Evolutionary conservation across 2,797 vertebrate species (phyloP).

Genomic region (Pipistrellus nathusii): DNA sequence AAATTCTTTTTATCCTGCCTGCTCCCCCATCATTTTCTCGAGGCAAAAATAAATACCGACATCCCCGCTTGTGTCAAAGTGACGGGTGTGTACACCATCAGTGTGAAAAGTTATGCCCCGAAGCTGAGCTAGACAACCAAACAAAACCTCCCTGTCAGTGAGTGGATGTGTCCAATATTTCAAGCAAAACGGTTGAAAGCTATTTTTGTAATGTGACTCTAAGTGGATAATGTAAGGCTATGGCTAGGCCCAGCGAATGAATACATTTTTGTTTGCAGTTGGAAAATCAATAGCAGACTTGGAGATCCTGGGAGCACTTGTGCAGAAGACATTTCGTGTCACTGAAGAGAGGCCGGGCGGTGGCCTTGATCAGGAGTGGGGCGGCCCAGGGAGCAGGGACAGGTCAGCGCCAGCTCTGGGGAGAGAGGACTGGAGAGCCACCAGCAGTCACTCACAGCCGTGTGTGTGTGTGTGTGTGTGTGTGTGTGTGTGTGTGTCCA

Average conservation of each 20-base stretch:
- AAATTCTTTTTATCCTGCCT: conserved; percentile 74
- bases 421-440: background rate
- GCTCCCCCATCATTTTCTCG: conserved; percentile 51
- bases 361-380: conserved; percentile 47
- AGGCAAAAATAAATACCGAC: conserved; percentile 82
- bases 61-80: conserved; percentile 73
- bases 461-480: accelerated
- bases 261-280: conserved; percentile 79
- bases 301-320: conserved; percentile 78
- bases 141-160: conserved; percentile 80
- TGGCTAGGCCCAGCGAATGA: conserved; percentile 68
- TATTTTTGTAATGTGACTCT: conserved; percentile 85
- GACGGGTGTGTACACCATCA: conserved; percentile 77
- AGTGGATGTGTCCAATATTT: conserved; percentile 81
- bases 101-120: conserved; percentile 83
- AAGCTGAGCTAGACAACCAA: conserved; percentile 80
- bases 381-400: background rate
- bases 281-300: conserved; percentile 83
- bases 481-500: accelerated
- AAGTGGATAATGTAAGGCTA: conserved; percentile 80
- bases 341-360: conserved; percentile 13
- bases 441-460: accelerated
- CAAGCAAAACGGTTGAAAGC: conserved; percentile 85
- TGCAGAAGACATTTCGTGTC: conserved; percentile 69
- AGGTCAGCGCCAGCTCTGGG: background rate